Evolutionary conservation across 2,797 vertebrate species (phyloP).

Genomic region (Phylloscopus collybita): DNA sequence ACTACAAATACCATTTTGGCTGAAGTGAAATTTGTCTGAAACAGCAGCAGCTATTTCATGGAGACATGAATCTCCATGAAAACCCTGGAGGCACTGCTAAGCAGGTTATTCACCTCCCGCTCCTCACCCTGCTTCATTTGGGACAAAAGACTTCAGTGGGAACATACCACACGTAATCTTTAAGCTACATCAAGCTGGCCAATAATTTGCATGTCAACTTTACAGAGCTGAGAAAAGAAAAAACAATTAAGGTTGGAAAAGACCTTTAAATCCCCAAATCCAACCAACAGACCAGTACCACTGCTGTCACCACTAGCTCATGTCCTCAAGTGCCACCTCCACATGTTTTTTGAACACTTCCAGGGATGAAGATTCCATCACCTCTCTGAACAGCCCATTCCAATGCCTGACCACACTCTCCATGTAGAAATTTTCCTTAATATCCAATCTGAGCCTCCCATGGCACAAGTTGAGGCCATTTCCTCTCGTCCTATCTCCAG

Average conservation of each 20-base stretch:
- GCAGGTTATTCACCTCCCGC: neutral
- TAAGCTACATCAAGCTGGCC: neutral
- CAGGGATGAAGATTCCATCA: neutral
- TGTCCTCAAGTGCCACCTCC: neutral
- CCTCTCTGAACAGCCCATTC: neutral
- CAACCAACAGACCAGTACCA: neutral
- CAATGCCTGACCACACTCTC: neutral
- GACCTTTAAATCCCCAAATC: neutral
- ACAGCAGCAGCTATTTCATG: rapidly evolving
- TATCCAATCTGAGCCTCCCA: neutral
- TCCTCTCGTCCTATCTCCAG: rapidly evolving
- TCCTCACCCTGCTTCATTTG: neutral
- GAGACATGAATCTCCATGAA: neutral
- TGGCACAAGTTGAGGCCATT: neutral
- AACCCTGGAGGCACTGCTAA: neutral
- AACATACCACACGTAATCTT: neutral
- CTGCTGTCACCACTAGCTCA: neutral
- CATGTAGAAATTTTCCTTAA: neutral
- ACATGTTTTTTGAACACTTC: neutral
- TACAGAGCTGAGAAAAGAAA: neutral
- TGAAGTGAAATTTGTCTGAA: neutral
- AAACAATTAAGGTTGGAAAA: neutral
- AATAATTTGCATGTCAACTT: rapidly evolving
- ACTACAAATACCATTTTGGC: neutral
- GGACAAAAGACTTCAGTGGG: neutral